Evolutionary conservation across 2,113 vertebrate genomes (phyloP), one percentile per base, ranked within the genome.

Genomic region (Rhineura floridana): DNA sequence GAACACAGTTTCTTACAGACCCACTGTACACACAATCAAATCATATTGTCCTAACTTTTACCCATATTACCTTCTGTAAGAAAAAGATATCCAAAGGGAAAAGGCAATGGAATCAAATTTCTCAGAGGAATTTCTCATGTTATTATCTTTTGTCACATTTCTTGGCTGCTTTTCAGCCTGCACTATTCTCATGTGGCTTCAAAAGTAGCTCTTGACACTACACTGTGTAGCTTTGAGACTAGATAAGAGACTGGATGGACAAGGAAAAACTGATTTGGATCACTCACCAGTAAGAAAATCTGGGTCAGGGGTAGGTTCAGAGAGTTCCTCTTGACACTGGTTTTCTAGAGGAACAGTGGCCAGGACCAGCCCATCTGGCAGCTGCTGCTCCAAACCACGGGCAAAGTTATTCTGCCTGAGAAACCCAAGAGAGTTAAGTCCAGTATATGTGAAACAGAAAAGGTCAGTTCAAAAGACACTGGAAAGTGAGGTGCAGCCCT

Each of bases 331-430:
- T 11, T 98, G 98, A 93, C 99, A 99, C 95, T 99, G 98, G 87
- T 97, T 98, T 96, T 99, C 98, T 36, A 98, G 94, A 25, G 99
- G 99, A 63, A 99, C 98, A 0, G 98, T 98, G 78, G 98, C 98
- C 91, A 99, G 98, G 93, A 98, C 97, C 94, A 99, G 97, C 85
- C 98, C 98, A 92, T 99, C 99, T 0, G 99, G 99, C 89, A 99
- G 97, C 93, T 99, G 99, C 95, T 99, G 98, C 90, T 99, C 98
- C 91, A 99, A 97, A 90, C 98, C 98, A n/a, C 98, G 96, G 90
- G 98, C 98, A 96, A 99, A 99, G 96, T 99, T 99, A 96, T 98
- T 99, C 96, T 98, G 98, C 94, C 99, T 99, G 94, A 59, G 96
- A 88, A 63, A 62, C 39, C 15, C 42, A 48, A 52, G 76, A 33